phyloP scores from a whole-genome alignment of 2,113 vertebrate genomes.

The Actenoides lindsayi region DNA sequence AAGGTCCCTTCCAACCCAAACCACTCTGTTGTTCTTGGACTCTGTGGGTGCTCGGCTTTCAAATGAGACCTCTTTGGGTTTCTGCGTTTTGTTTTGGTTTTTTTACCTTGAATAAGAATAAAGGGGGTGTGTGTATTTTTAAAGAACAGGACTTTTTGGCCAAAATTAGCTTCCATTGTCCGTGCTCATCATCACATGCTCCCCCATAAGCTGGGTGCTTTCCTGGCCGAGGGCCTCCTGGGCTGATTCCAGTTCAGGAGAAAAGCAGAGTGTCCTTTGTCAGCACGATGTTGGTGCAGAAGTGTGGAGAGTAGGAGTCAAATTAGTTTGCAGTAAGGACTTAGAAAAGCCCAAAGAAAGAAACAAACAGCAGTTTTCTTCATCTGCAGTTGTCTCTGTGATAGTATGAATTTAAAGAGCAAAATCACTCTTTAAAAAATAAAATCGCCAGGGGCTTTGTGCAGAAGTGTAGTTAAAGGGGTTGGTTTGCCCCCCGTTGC shows the following conservation, averaged over 20 bases:
- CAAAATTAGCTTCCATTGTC: not conserved
- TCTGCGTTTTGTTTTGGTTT: too few relatives aligned
- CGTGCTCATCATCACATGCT: accelerated
- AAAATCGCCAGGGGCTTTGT: not conserved
- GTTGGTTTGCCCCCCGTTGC: not conserved
- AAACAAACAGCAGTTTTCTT: not conserved
- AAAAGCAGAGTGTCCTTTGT: not conserved
- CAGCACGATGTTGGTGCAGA: not conserved
- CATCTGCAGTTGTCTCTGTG: not conserved
- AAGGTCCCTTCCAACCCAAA: not conserved
- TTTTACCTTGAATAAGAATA: not conserved
- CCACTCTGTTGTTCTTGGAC: too few relatives aligned
- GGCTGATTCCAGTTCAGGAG: not conserved
- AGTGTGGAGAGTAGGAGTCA: not conserved
- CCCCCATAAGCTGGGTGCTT: not conserved
- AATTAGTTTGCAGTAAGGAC: not conserved
- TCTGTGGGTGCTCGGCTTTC: not conserved
- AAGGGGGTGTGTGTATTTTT: not conserved
- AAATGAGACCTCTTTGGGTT: not conserved
- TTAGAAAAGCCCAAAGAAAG: not conserved
- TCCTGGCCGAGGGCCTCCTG: not conserved
- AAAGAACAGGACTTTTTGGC: not conserved
- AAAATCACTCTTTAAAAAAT: too few relatives aligned
- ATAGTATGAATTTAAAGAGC: not conserved
- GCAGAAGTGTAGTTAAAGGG: not conserved